These are phyloP conservation scores for Corythornis madagascariensis DNA, from an alignment of 2,113 vertebrate genomes.

Conservation along the genomic window DNA sequence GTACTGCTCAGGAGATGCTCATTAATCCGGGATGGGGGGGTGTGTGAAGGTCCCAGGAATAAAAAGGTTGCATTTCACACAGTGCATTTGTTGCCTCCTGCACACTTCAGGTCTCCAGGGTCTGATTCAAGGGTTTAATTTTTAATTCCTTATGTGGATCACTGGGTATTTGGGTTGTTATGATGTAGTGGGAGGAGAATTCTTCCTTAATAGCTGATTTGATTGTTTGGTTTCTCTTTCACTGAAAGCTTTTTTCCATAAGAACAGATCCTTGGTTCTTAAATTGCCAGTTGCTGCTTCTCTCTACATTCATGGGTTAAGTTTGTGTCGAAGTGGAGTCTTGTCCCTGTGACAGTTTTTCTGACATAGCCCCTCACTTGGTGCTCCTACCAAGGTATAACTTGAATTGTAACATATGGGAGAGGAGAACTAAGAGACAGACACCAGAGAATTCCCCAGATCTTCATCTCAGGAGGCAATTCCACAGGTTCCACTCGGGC, in stretches of 20 bases:
- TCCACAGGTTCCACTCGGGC: neutral
- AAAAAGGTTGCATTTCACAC: neutral
- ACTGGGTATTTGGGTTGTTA: neutral
- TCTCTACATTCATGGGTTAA: neutral
- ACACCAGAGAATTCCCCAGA: neutral
- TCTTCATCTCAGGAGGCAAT: neutral
- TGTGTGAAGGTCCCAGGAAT: neutral
- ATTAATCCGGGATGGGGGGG: neutral
- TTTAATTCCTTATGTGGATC: neutral
- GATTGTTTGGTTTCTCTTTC: neutral
- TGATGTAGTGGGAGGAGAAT: too few relatives aligned
- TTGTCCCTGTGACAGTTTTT: neutral
- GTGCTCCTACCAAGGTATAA: rapidly evolving
- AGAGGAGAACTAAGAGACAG: neutral
- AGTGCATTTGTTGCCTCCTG: rapidly evolving
- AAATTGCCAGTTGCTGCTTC: neutral
- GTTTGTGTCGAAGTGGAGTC: neutral
- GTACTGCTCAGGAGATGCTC: neutral
- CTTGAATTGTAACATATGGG: neutral
- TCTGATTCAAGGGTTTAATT: neutral
- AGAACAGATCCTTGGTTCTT: neutral
- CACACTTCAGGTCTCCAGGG: neutral
- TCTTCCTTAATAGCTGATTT: neutral
- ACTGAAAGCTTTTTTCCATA: neutral
- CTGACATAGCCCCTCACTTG: neutral